These are phyloP conservation scores for Tupiocoris notatus DNA, from an alignment of 2,888 invertebrate genomes.

Conservation along the genomic window DNA sequence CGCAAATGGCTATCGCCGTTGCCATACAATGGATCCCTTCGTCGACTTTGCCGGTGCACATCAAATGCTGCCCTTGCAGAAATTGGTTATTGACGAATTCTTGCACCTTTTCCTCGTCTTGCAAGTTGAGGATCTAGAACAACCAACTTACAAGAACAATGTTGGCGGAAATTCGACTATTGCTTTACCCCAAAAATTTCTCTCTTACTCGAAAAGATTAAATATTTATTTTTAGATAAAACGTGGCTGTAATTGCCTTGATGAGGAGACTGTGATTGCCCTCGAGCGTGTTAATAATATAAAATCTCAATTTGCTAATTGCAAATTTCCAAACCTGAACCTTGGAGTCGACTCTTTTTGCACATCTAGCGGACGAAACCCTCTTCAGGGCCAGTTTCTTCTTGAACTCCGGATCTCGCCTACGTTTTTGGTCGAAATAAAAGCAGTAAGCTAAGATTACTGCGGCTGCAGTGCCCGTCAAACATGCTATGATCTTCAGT, in stretches of 20 bases:
- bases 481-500: background rate
- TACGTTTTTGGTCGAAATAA: slow-evolving; percentile 16
- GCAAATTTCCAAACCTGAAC: too few relatives aligned
- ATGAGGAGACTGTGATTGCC: too few relatives aligned
- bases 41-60: slow-evolving; percentile 1
- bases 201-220: too few relatives aligned
- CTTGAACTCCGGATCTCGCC: slow-evolving; percentile 9
- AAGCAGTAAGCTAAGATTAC: slow-evolving; percentile 15
- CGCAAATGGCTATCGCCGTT: slow-evolving; percentile 16
- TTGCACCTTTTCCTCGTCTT: background rate
- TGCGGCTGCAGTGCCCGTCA: background rate
- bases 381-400: slow-evolving; percentile 7
- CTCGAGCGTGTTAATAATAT: too few relatives aligned
- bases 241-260: background rate
- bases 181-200: background rate
- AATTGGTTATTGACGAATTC: slow-evolving; percentile 5
- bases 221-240: too few relatives aligned
- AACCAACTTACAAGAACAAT: too few relatives aligned
- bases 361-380: background rate
- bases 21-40: slow-evolving; percentile 15
- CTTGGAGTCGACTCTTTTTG: background rate
- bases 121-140: background rate
- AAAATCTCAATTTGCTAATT: background rate
- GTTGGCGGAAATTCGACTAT: background rate
- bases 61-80: background rate